Percentiles rank a stretch among this genome's conserved stretches.
These are phyloP conservation scores for Nycticebus coucang DNA, from an alignment of 2,113 vertebrate genomes.

Conservation along the genomic window DNA sequence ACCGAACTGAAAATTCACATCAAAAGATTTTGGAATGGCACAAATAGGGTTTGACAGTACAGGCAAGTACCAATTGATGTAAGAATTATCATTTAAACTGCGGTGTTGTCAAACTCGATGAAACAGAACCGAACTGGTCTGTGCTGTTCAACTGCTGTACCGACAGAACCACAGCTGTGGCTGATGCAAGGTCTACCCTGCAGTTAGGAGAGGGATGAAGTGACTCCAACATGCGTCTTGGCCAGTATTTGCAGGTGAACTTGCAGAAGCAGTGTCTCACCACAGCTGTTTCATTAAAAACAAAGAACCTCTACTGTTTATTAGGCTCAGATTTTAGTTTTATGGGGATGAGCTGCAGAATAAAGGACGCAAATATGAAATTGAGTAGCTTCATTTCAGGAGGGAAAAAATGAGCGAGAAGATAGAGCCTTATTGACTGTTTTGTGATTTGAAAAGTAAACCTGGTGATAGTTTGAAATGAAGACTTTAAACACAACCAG, in stretches of 20 bases:
- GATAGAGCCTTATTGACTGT: not conserved
- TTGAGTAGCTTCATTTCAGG: not conserved
- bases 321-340: not conserved
- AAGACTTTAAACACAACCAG: not conserved
- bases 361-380: not conserved
- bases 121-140: not conserved
- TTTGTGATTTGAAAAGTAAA: constrained; percentile 17
- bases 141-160: not conserved
- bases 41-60: not conserved
- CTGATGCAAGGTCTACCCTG: not conserved
- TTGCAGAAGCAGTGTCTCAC: not conserved
- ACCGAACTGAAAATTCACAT: constrained; percentile 63
- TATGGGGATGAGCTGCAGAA: not conserved
- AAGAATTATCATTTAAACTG: not conserved
- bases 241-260: not conserved
- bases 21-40: constrained; percentile 37
- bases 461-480: not conserved
- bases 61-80: constrained; percentile 24
- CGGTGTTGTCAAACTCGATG: not conserved
- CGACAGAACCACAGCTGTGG: not conserved
- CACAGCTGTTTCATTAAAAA: not conserved
- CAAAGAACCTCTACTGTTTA: not conserved
- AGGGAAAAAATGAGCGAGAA: not conserved
- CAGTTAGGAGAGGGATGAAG: not conserved
- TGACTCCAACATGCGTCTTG: fast-evolving